Percentiles rank a stretch among this genome's conserved stretches.
Conservation (phyloP, 2,888 invertebrate genomes). For the Epiblema foenella region DNA sequence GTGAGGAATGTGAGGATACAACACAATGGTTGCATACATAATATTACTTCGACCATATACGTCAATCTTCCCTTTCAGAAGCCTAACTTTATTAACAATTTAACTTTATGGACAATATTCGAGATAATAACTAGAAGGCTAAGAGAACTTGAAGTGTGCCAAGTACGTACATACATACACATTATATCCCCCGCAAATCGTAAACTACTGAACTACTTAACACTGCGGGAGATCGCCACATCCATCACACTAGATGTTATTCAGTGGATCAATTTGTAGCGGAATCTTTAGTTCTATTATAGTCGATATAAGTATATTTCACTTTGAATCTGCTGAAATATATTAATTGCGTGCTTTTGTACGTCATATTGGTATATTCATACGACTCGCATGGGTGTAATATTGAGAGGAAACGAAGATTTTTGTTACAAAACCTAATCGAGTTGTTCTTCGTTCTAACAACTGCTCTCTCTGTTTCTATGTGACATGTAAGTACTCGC, state of each 20-base stretch:
- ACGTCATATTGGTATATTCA: neutral
- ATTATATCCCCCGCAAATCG: slow-evolving; percentile 31
- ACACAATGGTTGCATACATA: too few species aligned
- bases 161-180: slow-evolving; percentile 8
- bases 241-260: slow-evolving; percentile 13
- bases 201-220: slow-evolving; percentile 24
- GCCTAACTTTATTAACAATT: too few species aligned
- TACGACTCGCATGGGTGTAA: neutral
- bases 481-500: too few species aligned
- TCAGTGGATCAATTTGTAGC: slow-evolving; percentile 14
- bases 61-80: too few species aligned
- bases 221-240: slow-evolving; percentile 19
- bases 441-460: too few species aligned
- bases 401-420: neutral
- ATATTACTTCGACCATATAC: too few species aligned
- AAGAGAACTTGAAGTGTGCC: slow-evolving; percentile 15
- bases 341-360: neutral
- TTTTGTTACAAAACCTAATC: too few species aligned
- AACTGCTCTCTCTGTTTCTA: too few species aligned
- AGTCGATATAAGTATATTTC: neutral
- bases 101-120: too few species aligned
- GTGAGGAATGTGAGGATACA: too few species aligned
- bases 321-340: neutral
- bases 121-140: slow-evolving; percentile 8
- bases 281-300: too few species aligned